Evolutionary conservation across 2,888 invertebrate species (phyloP).

Genomic region (Ceraclea dissimilis): DNA sequence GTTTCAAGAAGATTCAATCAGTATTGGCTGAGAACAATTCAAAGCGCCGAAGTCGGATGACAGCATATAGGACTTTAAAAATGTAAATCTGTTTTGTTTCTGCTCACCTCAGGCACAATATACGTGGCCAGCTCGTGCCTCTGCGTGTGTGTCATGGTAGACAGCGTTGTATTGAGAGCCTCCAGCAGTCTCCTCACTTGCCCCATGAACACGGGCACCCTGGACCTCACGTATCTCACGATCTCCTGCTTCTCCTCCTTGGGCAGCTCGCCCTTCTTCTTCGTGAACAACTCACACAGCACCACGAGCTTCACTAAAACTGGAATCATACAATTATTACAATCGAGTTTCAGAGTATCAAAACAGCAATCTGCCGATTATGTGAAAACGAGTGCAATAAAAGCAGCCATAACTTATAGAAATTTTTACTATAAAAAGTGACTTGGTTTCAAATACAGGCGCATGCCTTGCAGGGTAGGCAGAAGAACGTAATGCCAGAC

Average conservation of each 20-base stretch:
- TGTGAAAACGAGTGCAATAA: no score
- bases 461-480: no score
- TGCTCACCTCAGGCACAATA: conserved; percentile 59
- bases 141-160: conserved; percentile 49
- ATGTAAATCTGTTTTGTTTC: no score
- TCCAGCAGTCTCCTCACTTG: conserved; percentile 54
- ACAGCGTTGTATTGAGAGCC: conserved; percentile 51
- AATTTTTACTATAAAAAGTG: no score
- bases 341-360: neutral
- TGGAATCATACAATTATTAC: conserved; percentile 32
- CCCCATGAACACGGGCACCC: conserved; percentile 57
- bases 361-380: no score
- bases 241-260: conserved; percentile 59
- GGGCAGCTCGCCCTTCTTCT: conserved; percentile 52
- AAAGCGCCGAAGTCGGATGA: no score
- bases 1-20: no score
- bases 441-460: no score
- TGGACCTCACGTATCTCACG: conserved; percentile 56
- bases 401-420: no score
- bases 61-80: no score
- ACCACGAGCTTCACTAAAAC: conserved; percentile 49
- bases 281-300: conserved; percentile 58
- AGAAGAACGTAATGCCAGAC: no score
- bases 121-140: conserved; percentile 55
- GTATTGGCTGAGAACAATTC: no score